phyloP scores from a whole-genome alignment of 1,140 invertebrate species.

The Eurosta solidaginis region DNA sequence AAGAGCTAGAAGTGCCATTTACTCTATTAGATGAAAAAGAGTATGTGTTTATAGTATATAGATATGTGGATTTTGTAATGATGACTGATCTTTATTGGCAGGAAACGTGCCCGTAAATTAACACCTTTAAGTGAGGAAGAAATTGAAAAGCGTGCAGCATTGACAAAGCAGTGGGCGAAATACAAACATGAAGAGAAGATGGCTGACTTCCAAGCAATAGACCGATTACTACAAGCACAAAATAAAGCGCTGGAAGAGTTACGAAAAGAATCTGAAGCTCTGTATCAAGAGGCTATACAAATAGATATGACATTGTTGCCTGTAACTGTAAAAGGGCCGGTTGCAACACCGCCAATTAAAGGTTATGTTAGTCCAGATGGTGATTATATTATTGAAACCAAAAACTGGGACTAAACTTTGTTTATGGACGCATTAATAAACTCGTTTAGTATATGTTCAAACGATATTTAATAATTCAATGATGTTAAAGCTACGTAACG shows the following conservation, averaged over 20 bases:
- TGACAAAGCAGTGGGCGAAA: slow-evolving; percentile 74
- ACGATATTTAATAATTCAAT: too few relatives aligned
- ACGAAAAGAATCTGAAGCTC: slow-evolving; percentile 74
- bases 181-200: slow-evolving; percentile 71
- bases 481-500: too few relatives aligned
- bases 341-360: slow-evolving; percentile 77
- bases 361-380: slow-evolving; percentile 81
- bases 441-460: too few relatives aligned
- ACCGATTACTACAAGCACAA: slow-evolving; percentile 71
- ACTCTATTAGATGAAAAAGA: slow-evolving; percentile 61
- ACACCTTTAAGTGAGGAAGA: slow-evolving; percentile 61
- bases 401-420: slow-evolving; percentile 70
- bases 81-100: slow-evolving; percentile 45
- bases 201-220: slow-evolving; percentile 69
- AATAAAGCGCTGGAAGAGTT: slow-evolving; percentile 77
- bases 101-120: slow-evolving; percentile 63
- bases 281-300: slow-evolving; percentile 83
- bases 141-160: slow-evolving; percentile 62
- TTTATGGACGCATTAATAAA: background rate
- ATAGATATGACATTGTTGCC: slow-evolving; percentile 73
- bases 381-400: slow-evolving; percentile 80
- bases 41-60: background rate
- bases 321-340: slow-evolving; percentile 69
- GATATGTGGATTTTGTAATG: background rate
- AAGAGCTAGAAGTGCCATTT: slow-evolving; percentile 76